These are phyloP conservation scores for Corythoichthys haematopterus DNA, from an alignment of 2,113 vertebrate genomes.

Conservation along the genomic window DNA sequence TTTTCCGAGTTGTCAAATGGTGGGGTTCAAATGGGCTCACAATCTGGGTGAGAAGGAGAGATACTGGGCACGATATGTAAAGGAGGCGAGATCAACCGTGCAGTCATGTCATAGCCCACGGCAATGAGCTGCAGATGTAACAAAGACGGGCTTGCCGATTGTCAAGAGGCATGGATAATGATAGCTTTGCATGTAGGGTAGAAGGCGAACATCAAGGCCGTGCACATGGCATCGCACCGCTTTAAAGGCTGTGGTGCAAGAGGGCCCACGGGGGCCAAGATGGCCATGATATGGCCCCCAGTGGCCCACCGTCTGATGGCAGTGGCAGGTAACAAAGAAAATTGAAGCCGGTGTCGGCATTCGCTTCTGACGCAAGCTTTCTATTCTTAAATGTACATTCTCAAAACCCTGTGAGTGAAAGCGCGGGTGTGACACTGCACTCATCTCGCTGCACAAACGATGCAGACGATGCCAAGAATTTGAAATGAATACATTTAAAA, in stretches of 20 bases:
- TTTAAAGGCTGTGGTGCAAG: slow-evolving; percentile 64
- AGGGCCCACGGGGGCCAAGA: slow-evolving; percentile 51
- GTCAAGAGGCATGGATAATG: slow-evolving; percentile 78
- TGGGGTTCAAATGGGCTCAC: slow-evolving; percentile 38
- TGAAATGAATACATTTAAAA: not conserved
- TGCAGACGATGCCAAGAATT: not conserved
- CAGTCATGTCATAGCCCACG: slow-evolving; percentile 70
- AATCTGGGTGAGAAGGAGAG: slow-evolving; percentile 29
- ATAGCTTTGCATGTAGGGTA: slow-evolving; percentile 75
- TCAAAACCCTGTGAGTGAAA: not conserved
- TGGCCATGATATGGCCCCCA: slow-evolving; percentile 56
- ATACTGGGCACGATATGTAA: slow-evolving; percentile 68
- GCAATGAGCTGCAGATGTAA: slow-evolving; percentile 72
- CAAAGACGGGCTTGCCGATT: slow-evolving; percentile 69
- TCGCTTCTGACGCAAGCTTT: slow-evolving; percentile 14
- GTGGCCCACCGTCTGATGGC: slow-evolving; percentile 56
- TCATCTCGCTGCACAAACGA: not conserved
- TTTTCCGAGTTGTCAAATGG: slow-evolving; percentile 44
- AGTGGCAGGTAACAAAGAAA: slow-evolving; percentile 69
- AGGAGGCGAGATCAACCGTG: slow-evolving; percentile 74
- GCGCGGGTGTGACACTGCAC: slow-evolving; percentile 13
- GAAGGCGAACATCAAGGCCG: slow-evolving; percentile 73
- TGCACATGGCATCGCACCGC: slow-evolving; percentile 51
- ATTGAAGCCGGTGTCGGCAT: slow-evolving; percentile 43
- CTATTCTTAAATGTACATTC: not conserved